phyloP scores from a whole-genome alignment of 2,888 invertebrate species.

The Diaperis boleti region DNA sequence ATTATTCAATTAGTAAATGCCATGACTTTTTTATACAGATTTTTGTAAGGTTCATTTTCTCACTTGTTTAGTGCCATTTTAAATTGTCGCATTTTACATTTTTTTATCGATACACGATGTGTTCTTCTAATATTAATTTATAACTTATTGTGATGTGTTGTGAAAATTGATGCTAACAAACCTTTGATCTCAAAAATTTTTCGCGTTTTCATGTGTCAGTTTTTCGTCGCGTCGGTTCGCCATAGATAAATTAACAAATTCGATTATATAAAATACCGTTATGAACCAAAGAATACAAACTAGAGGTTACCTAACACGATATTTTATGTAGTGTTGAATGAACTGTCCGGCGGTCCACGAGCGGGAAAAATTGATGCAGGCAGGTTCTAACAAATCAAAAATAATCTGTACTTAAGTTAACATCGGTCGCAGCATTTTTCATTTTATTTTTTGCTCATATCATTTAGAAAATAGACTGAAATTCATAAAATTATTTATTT shows the following conservation, averaged over 20 bases:
- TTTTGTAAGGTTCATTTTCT: conserved; percentile 34
- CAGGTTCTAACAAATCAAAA: conserved; percentile 19
- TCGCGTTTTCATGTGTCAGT: conserved; percentile 1
- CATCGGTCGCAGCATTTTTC: conserved; percentile 44
- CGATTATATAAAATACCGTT: conserved; percentile 26
- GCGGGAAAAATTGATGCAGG: neutral
- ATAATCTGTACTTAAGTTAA: conserved; percentile 39
- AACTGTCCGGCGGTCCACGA: neutral
- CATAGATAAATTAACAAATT: neutral
- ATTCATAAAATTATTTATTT: conserved; percentile 59
- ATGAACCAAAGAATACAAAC: conserved; percentile 36
- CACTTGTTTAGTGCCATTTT: conserved; percentile 38
- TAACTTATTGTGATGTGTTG: conserved; percentile 34
- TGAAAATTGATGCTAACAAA: conserved; percentile 31
- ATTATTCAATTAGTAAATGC: conserved; percentile 36
- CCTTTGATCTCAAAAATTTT: conserved; percentile 39
- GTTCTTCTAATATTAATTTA: conserved; percentile 36
- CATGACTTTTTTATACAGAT: conserved; percentile 38
- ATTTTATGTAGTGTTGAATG: conserved; percentile 23
- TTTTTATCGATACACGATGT: conserved; percentile 21
- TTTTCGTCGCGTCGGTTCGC: neutral
- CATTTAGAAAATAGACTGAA: conserved; percentile 61
- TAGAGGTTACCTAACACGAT: conserved; percentile 38
- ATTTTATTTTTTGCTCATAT: conserved; percentile 49
- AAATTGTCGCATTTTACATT: conserved; percentile 25